Base-by-base conservation (phyloP, 2,113 vertebrate species). In the Hippocampus zosterae region DNA sequence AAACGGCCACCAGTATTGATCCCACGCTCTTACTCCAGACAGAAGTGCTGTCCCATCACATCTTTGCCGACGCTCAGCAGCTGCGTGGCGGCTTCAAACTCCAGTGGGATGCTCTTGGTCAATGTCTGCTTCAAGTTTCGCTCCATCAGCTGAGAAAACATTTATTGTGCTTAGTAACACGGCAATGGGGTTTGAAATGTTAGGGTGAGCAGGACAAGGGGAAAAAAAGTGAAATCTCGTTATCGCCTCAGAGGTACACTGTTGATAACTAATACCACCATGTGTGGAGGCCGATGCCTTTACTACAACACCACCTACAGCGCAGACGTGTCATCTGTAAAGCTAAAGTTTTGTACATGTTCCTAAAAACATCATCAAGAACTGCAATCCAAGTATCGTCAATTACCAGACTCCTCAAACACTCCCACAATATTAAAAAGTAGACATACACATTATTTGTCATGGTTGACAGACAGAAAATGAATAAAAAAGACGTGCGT, bases 81-180 rank as follows among this genome's bases (percentile, higher is more conserved):
- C 37, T 93, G 92, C 12, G 74, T 88, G 0, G 92, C 84, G 0
- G 78, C 90, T 69, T 95, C 90, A 76, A 96, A 98, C 88, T 98
- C 96, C 85, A 98, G 81, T 0, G 97, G 93, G 18, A 95, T 71
- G 0, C 61, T 81, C 2, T 83, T 79, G 1, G 27, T 71, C 46
- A 87, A 88, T 12, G 86, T 92, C 86, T 92, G 91, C 74, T 93
- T 95, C 78, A 98, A 78, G 74, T 97, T 94, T 73, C 65, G 89
- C 69, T 98, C 94, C 80, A 98, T 97, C 67, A 98, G 85, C 97
- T 99, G 81, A 59, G 11, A 57, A 25, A 62, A 50, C n/a, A 6
- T 33, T 62, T 73, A 40, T 59, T 41, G 46, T 59, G 12, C 9
- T 33, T 56, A 12, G 3, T 57, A 5, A 42, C 23, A 69, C 13